Percentiles rank a stretch among this genome's conserved stretches.
Evolutionary conservation across 2,113 vertebrate species (phyloP).

Genomic region (Semnornis frantzii): DNA sequence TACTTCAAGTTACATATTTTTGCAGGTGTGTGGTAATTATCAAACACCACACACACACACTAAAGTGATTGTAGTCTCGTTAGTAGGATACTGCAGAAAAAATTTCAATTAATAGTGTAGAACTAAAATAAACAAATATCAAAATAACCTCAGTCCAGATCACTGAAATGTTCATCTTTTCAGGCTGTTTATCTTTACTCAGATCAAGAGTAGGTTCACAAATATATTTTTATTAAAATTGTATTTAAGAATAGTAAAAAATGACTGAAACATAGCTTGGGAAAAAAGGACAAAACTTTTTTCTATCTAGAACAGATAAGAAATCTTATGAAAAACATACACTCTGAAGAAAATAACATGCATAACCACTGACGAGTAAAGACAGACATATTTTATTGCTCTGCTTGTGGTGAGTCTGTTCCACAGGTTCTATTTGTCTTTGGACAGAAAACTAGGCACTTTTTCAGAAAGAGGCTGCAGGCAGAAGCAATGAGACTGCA

Average conservation of each 20-base stretch:
- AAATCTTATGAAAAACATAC: not conserved
- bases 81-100: not conserved
- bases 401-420: not conserved
- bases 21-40: not conserved
- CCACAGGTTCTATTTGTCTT: not conserved
- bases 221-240: not conserved
- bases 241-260: not conserved
- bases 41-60: not conserved
- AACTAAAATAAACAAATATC: not conserved
- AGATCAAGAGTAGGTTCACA: not conserved
- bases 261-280: not conserved
- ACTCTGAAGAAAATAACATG: not conserved
- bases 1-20: not conserved
- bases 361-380: not conserved
- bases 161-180: not conserved
- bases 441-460: fast-evolving
- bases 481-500: not conserved
- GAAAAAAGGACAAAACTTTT: not conserved
- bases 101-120: not conserved
- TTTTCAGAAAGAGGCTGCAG: not conserved
- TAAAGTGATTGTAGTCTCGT: not conserved
- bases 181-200: not conserved
- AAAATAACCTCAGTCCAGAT: not conserved
- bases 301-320: not conserved
- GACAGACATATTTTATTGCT: not conserved